Base-by-base conservation (phyloP, 2,113 vertebrate genomes). In the Grammomys surdaster region DNA sequence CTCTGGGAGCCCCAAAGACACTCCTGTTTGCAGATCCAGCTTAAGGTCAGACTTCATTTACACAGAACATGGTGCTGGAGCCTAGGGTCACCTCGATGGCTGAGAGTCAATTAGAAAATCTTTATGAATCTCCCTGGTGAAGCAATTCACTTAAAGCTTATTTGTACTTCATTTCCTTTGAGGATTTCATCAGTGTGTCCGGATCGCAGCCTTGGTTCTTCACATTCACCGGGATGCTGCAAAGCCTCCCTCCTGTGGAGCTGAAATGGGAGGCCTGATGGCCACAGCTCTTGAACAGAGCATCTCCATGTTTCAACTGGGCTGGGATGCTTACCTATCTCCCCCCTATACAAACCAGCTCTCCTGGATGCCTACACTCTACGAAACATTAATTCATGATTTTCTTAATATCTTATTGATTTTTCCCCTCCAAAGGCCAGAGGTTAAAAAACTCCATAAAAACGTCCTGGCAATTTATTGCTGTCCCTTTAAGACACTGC, bases 351-450 rank as follows among this genome's bases (percentile, higher is more conserved):
- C 94, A 86, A 46, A 87, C 77, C 51, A 46, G 40, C 92, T n/a
- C 54, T 31, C 22, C 46, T 72, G 80, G 88, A 89, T 80, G 95
- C 94, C 95, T 93, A 88, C 88, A 96, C 75, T 97, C 97, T 77
- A 90, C 60, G 97, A 98, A 98, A 93, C 98, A 97, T 97, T 98
- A 80, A 97, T 97, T 98, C 73, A 96, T 96, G 94, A 97, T 97
- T 97, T 97, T 94, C 98, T 97, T 98, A 98, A 98, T 98, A 98
- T 97, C 67, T 97, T 98, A 97, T 97, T 97, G 97, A 98, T 98
- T 98, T 97, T 69, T 94, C 96, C 84, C 76, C 75, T 96, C 77
- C 95, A 91, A 65, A 94, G 91, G 97, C 93, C 98, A 98, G 98
- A 97, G 97, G 19, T 98, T 97, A 97, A 98, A 97, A 65, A 93